Percentiles rank a stretch among this genome's conserved stretches.
These are phyloP conservation scores for Metallyticus violacea DNA, from an alignment of 2,888 invertebrate species.

Conservation along the genomic window DNA sequence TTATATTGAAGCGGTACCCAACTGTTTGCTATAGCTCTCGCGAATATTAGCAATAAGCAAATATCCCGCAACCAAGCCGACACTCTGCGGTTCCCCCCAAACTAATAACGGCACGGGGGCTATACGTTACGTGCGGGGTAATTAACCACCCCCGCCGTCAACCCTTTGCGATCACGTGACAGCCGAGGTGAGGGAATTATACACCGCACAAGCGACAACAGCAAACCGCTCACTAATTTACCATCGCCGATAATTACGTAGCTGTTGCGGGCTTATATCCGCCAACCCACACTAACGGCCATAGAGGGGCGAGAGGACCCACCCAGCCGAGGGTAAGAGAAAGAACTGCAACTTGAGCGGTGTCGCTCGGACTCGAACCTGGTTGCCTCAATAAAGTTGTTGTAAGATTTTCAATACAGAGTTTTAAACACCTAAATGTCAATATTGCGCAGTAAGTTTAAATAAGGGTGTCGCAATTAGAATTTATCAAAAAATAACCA, in stretches of 20 bases:
- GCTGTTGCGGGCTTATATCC: background rate
- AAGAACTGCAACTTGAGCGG: no score
- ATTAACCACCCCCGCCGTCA: background rate
- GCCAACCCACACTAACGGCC: background rate
- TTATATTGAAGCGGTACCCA: constrained; percentile 11
- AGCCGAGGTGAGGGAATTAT: background rate
- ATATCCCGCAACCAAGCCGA: background rate
- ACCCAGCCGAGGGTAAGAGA: background rate
- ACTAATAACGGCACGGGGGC: background rate
- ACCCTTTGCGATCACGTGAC: background rate
- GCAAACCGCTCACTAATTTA: constrained; percentile 15
- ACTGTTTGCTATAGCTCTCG: background rate
- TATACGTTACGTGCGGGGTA: background rate
- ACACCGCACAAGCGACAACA: background rate
- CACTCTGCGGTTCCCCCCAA: constrained; percentile 4
- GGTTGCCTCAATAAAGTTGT: no score
- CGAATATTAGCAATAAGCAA: background rate
- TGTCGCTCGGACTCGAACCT: no score
- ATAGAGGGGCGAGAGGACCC: background rate
- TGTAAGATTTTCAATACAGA: no score
- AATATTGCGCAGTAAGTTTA: no score
- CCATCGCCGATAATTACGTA: constrained; percentile 5
- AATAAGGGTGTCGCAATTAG: no score
- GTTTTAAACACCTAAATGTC: no score
- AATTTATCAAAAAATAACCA: no score